Percentiles rank a stretch among this genome's conserved stretches.
Conservation (phyloP, 1,140 invertebrate species). For the Solenopsis fugax region DNA sequence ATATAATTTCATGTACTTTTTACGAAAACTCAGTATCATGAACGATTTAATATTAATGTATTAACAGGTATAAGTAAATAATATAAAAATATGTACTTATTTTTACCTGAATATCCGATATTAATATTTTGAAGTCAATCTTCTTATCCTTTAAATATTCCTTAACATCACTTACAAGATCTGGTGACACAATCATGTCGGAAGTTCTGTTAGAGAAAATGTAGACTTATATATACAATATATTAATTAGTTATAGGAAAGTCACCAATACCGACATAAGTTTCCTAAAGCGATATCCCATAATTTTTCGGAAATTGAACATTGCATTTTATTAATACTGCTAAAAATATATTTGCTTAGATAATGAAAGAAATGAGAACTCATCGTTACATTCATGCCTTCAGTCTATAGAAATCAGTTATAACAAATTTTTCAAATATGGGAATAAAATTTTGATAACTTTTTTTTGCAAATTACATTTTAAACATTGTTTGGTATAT, state of each 20-base stretch:
- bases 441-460: too few relatives aligned
- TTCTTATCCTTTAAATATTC: constrained; percentile 88
- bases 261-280: too few relatives aligned
- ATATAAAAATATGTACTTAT: constrained; percentile 46
- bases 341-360: too few relatives aligned
- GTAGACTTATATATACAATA: background rate
- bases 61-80: background rate
- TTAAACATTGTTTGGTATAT: too few relatives aligned
- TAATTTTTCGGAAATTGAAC: too few relatives aligned
- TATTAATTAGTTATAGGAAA: background rate
- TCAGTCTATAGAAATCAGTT: too few relatives aligned
- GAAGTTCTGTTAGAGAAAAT: constrained; percentile 87
- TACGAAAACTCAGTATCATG: background rate
- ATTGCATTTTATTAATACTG: too few relatives aligned
- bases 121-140: constrained; percentile 90
- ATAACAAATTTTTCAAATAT: too few relatives aligned
- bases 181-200: constrained; percentile 91
- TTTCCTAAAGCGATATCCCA: too few relatives aligned
- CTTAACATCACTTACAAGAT: constrained; percentile 88
- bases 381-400: too few relatives aligned
- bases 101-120: constrained; percentile 91
- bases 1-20: background rate
- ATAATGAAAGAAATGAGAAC: too few relatives aligned
- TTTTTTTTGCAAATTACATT: too few relatives aligned
- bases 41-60: constrained; percentile 5